Evolutionary conservation across 2,797 vertebrate species (phyloP).

Genomic region (Lycodopsis pacificus): DNA sequence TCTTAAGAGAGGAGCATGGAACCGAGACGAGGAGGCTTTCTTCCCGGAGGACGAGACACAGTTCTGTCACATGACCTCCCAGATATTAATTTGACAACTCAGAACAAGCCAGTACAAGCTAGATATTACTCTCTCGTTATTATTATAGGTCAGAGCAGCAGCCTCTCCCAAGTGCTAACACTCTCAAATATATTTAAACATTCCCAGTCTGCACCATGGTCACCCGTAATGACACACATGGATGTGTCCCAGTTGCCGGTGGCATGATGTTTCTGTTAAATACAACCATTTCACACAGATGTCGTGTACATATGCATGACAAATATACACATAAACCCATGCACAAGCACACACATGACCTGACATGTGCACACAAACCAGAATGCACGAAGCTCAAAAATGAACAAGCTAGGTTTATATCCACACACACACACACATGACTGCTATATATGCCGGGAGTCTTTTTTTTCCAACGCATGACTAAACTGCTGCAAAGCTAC

Average conservation of each 20-base stretch:
- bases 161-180: slow-evolving; percentile 7
- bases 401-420: slow-evolving; percentile 11
- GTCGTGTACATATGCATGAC: slow-evolving; percentile 25
- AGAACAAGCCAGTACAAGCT: slow-evolving; percentile 28
- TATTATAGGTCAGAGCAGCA: slow-evolving; percentile 44
- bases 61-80: slow-evolving; percentile 30
- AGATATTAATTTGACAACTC: slow-evolving; percentile 29
- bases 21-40: not conserved
- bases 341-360: slow-evolving; percentile 22
- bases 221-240: slow-evolving; percentile 39
- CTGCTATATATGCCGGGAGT: slow-evolving; percentile 56
- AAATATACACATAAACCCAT: slow-evolving; percentile 20
- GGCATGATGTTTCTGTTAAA: slow-evolving; percentile 57
- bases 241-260: slow-evolving; percentile 41
- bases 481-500: slow-evolving; percentile 84
- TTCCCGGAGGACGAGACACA: slow-evolving; percentile 12
- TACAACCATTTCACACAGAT: slow-evolving; percentile 16
- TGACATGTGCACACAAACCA: slow-evolving; percentile 29
- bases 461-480: slow-evolving; percentile 75
- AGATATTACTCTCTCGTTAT: slow-evolving; percentile 30
- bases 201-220: slow-evolving; percentile 21
- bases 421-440: slow-evolving; percentile 19
- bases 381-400: slow-evolving; percentile 22
- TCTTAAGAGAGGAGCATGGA: slow-evolving; percentile 1
- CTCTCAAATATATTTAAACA: slow-evolving; percentile 37